Conservation (phyloP, 2,888 invertebrate species). For the Scrobipalpa costella region DNA sequence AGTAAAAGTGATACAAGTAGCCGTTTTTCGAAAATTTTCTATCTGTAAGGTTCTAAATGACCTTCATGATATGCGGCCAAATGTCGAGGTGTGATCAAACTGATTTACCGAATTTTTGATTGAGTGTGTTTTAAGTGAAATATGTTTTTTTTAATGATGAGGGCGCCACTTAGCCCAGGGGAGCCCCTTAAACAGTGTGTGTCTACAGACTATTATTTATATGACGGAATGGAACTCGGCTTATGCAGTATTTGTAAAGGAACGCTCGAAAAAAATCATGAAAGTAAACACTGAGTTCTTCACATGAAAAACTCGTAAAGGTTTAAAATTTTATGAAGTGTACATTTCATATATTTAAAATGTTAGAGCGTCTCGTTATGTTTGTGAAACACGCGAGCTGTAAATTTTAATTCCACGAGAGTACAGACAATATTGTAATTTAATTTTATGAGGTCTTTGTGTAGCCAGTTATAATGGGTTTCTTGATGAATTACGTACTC, state of each 20-base stretch:
- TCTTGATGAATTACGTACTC: slow-evolving; percentile 14
- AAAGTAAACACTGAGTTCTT: slow-evolving; percentile 12
- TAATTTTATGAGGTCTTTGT: slow-evolving; percentile 17
- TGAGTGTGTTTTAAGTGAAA: too few relatives aligned
- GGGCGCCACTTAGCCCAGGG: too few relatives aligned
- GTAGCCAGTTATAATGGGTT: slow-evolving; percentile 1
- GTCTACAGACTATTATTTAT: slow-evolving; percentile 17
- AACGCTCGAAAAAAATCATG: slow-evolving; percentile 7
- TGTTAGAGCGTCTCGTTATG: slow-evolving; percentile 10
- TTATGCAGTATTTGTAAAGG: slow-evolving; percentile 1
- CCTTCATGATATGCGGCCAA: slow-evolving; percentile 74
- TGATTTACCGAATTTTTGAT: too few relatives aligned
- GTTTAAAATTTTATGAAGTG: slow-evolving; percentile 19
- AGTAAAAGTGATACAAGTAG: too few relatives aligned
- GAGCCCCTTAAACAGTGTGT: slow-evolving; percentile 27
- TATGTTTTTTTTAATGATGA: too few relatives aligned
- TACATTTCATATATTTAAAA: slow-evolving; percentile 20
- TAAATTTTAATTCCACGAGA: slow-evolving; percentile 7
- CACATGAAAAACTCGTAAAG: slow-evolving; percentile 4
- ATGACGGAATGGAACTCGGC: neutral
- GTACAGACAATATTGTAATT: slow-evolving; percentile 15
- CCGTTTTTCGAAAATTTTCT: too few relatives aligned
- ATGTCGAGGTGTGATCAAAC: slow-evolving; percentile 79
- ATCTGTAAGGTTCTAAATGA: too few relatives aligned
- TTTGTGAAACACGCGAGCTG: slow-evolving; percentile 18